A percentile compares a stretch with the other conserved stretches of the same genome.
Evolutionary conservation across 2,113 vertebrate genomes (phyloP).

Genomic region (Onychorhynchus coronatus): DNA sequence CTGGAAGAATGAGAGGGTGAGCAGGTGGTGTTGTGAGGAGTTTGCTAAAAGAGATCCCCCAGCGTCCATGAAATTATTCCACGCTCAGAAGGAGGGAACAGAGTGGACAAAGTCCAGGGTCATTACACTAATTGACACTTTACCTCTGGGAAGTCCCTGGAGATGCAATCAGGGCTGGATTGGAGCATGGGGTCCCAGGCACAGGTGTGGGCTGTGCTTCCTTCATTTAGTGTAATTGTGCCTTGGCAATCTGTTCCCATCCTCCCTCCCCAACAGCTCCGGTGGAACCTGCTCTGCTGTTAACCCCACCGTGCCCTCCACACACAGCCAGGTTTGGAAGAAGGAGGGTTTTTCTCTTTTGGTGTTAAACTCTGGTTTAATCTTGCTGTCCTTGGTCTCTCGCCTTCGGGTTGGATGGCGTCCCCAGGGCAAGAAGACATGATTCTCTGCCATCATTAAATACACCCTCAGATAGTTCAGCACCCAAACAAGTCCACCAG

Average conservation of each 20-base stretch:
- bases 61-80: slow-evolving; percentile 55
- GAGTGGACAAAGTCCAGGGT: slow-evolving; percentile 68
- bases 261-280: neutral
- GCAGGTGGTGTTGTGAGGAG: slow-evolving; percentile 61
- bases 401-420: neutral
- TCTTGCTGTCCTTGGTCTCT: fast-evolving
- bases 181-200: slow-evolving; percentile 49
- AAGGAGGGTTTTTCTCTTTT: neutral
- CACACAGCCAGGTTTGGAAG: neutral
- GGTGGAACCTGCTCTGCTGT: neutral
- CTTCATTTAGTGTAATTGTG: slow-evolving; percentile 69
- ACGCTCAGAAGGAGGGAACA: neutral
- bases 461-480: neutral
- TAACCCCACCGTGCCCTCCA: slow-evolving; percentile 26
- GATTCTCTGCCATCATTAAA: neutral
- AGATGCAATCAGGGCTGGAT: slow-evolving; percentile 66
- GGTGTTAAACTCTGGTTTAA: neutral
- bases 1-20: slow-evolving; percentile 48
- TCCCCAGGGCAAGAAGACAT: neutral
- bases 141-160: slow-evolving; percentile 63
- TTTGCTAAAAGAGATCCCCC: slow-evolving; percentile 48
- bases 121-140: slow-evolving; percentile 74
- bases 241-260: slow-evolving; percentile 52
- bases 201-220: slow-evolving; percentile 66
- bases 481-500: neutral